A percentile compares a stretch with the other conserved stretches of the same genome.
Evolutionary conservation across 1,140 invertebrate species (phyloP).

Genomic region (Orchesella cincta): DNA sequence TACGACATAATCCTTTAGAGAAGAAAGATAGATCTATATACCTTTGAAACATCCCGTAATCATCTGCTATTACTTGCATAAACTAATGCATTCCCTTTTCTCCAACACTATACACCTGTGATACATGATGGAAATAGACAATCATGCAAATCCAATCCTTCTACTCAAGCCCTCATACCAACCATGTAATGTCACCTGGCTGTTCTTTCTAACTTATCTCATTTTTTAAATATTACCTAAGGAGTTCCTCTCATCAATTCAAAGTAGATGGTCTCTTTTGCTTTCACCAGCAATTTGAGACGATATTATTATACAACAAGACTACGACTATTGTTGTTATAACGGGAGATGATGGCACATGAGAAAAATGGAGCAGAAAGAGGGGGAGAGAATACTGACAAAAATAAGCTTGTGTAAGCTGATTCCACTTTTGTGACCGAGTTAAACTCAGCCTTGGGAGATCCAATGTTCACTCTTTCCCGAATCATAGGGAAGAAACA

Average conservation of each 20-base stretch:
- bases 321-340: neutral
- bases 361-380: neutral
- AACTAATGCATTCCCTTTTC: neutral
- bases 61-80: no score
- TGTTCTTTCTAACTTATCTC: conserved; percentile 4
- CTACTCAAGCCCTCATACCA: neutral
- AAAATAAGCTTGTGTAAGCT: conserved; percentile 1
- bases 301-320: neutral
- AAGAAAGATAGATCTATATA: no score
- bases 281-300: neutral
- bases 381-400: neutral
- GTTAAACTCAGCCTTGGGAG: conserved; percentile 19
- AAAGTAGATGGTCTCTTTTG: neutral
- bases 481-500: no score
- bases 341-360: neutral
- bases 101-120: neutral
- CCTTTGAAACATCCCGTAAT: no score
- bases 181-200: neutral
- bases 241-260: neutral
- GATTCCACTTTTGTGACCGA: conserved; percentile 18
- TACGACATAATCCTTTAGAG: neutral
- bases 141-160: conserved; percentile 15
- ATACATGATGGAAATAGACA: neutral
- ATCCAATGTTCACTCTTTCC: no score
- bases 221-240: conserved; percentile 13